Evolutionary conservation across 2,888 invertebrate genomes (phyloP), one percentile per base, ranked within the genome.

Genomic region (Colletes collaris): DNA sequence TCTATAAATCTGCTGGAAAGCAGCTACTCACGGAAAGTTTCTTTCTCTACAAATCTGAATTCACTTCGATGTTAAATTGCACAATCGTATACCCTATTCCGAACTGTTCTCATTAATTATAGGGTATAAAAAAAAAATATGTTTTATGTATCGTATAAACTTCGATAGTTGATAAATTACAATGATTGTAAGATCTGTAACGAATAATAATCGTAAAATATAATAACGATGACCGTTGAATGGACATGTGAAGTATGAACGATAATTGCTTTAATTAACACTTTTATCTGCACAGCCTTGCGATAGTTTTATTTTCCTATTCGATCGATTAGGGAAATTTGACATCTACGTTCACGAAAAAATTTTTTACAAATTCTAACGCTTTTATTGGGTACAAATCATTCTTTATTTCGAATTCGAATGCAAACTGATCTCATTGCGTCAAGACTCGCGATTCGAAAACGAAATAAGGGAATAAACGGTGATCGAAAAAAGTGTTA

Each of bases 181-280:
- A 77, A 63, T 66, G 68, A 71, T 77, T 76, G 60, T 83, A 80
- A 77, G 53, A 72, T 58, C 69, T 76, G 70, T 81, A 82, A 71
- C 63, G 63, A 70, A 60, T 84, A 75, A 64, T 83, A 84, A 83
- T 73, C 55, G 69, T 83, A 75, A 83, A 77, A 64, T 80, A 72
- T 81, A 77, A 77, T 80, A 77, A 66, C 58, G 59, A 52, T 70
- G 19, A 67, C 35, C 69, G 71, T 71, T 68, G 37, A 19, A 59
- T 52, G 65, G 53, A 67, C 62, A 62, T 49, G 58, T 46, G 46
- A 62, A 59, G 53, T 10, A 59, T 67, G 50, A 16, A 50, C 37
- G 68, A 71, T 80, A 53, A 56, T 83, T 82, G 71, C 62, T 79
- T 78, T 70, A 62, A 81, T 83, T 83, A 78, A 81, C 66, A 84